Conservation (phyloP, 2,888 invertebrate species). For the Apotomis capreana region DNA sequence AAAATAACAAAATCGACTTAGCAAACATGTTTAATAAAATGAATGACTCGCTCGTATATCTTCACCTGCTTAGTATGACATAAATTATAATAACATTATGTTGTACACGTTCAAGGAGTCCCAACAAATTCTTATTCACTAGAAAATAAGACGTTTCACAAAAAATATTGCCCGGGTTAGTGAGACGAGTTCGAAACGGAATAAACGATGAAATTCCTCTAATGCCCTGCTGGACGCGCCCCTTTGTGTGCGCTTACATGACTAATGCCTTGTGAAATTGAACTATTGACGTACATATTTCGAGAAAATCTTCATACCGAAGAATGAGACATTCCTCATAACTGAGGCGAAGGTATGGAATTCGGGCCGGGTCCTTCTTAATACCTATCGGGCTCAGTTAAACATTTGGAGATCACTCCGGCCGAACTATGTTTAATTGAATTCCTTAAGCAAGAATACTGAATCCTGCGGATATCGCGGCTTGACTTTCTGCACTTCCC, state of each 20-base stretch:
- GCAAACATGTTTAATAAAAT: slow-evolving; percentile 83
- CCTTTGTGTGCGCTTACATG: slow-evolving; percentile 61
- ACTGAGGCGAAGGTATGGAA: slow-evolving; percentile 19
- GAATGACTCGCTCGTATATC: slow-evolving; percentile 82
- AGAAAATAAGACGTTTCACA: slow-evolving; percentile 77
- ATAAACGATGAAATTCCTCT: slow-evolving; percentile 66
- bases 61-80: slow-evolving; percentile 83
- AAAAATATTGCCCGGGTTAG: slow-evolving; percentile 73
- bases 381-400: slow-evolving; percentile 14
- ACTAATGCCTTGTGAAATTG: slow-evolving; percentile 57
- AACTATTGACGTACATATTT: slow-evolving; percentile 44
- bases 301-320: slow-evolving; percentile 33
- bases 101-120: slow-evolving; percentile 80
- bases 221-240: slow-evolving; percentile 60
- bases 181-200: slow-evolving; percentile 69
- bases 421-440: slow-evolving; percentile 19
- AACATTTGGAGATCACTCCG: slow-evolving; percentile 14
- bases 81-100: slow-evolving; percentile 83
- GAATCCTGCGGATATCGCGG: not conserved
- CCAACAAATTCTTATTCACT: slow-evolving; percentile 81
- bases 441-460: slow-evolving; percentile 7
- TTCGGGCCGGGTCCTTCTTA: slow-evolving; percentile 3
- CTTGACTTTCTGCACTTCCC: not conserved
- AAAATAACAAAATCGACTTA: slow-evolving; percentile 82
- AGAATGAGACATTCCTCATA: slow-evolving; percentile 28